Evolutionary conservation across 2,888 invertebrate species (phyloP).

Genomic region (Troilus luridus): DNA sequence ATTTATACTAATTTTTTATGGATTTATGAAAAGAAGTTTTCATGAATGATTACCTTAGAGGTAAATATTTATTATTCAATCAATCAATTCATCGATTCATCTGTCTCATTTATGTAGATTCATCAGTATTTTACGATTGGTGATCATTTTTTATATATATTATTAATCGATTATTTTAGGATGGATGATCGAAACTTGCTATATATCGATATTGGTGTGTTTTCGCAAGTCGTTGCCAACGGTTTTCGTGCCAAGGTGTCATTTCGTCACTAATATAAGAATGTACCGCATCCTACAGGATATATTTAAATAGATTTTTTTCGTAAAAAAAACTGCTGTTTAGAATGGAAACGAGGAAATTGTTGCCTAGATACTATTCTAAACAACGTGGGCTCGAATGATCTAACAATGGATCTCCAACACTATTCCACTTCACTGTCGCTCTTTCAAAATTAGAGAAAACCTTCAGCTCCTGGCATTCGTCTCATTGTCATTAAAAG

Average conservation of each 20-base stretch:
- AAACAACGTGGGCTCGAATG: neutral
- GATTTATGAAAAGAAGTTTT: no score
- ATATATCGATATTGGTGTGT: neutral
- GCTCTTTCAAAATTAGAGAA: neutral
- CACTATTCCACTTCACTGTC: neutral
- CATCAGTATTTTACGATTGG: no score
- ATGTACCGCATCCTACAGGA: constrained; percentile 7
- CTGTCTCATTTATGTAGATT: no score
- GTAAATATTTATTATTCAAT: no score
- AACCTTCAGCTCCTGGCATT: neutral
- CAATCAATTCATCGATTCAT: no score
- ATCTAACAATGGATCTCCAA: neutral
- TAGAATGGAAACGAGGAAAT: neutral
- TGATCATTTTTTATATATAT: neutral
- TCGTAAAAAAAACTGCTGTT: neutral
- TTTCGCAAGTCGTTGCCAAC: neutral
- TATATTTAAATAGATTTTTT: neutral
- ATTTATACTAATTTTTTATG: no score
- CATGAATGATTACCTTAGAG: no score
- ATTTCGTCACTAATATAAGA: constrained; percentile 22
- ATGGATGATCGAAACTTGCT: neutral
- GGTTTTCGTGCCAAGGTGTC: constrained; percentile 19
- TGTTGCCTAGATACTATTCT: neutral
- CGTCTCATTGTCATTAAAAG: neutral
- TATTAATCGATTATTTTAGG: neutral